Evolutionary conservation across 2,113 vertebrate genomes (phyloP).

Genomic region (Mirza zaza): DNA sequence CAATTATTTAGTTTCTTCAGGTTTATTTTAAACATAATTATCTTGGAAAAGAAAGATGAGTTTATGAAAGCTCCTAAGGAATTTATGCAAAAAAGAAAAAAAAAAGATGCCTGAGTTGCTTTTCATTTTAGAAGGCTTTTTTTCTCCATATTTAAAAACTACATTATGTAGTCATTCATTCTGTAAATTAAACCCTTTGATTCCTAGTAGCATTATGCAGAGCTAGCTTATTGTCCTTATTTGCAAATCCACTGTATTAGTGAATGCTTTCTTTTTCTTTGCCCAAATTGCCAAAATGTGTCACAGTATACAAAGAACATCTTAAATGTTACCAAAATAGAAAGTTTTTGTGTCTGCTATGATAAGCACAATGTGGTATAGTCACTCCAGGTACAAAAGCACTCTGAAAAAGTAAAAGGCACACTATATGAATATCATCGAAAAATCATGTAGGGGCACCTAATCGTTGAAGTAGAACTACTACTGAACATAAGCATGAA

Average conservation of each 20-base stretch:
- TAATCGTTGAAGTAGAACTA: neutral
- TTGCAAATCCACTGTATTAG: constrained; percentile 67
- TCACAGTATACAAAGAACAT: constrained; percentile 52
- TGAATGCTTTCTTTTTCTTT: constrained; percentile 65
- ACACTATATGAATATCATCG: neutral
- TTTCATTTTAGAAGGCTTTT: constrained; percentile 56
- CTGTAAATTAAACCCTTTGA: constrained; percentile 70
- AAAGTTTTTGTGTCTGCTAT: constrained; percentile 36
- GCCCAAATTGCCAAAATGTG: constrained; percentile 60
- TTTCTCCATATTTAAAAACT: constrained; percentile 54
- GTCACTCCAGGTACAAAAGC: neutral
- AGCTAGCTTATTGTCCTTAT: constrained; percentile 65
- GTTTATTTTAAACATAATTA: constrained; percentile 58
- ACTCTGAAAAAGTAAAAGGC: constrained; percentile 17
- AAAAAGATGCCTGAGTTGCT: constrained; percentile 40
- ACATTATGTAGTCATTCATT: constrained; percentile 66
- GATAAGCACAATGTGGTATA: constrained; percentile 11
- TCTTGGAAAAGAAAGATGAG: constrained; percentile 57
- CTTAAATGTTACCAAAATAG: constrained; percentile 61
- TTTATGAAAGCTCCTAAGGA: constrained; percentile 55
- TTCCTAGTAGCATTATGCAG: constrained; percentile 60
- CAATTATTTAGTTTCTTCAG: constrained; percentile 15
- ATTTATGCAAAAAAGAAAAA: constrained; percentile 54
- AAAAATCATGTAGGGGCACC: neutral
- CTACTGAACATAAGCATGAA: neutral